Conservation (phyloP, 2,113 vertebrate species). For the Leiothrix lutea region DNA sequence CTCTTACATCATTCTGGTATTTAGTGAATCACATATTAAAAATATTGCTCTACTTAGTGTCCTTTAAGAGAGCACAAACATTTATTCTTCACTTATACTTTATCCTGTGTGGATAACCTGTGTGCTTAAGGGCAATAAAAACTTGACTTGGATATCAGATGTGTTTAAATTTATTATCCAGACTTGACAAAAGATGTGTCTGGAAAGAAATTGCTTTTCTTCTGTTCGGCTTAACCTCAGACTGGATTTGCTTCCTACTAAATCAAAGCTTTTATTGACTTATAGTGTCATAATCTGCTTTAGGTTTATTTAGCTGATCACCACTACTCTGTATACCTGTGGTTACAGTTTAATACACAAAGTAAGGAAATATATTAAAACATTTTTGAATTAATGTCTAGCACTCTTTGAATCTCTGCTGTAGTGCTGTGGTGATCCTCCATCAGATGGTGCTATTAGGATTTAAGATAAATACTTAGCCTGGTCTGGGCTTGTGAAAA, state of each 20-base stretch:
- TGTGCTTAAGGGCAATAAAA: not conserved
- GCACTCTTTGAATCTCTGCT: not conserved
- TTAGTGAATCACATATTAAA: not conserved
- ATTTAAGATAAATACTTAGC: conserved; percentile 4
- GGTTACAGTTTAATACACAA: not conserved
- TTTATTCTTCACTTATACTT: not conserved
- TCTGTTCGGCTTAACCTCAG: not conserved
- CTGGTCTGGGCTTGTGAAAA: not conserved
- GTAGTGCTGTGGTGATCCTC: not conserved
- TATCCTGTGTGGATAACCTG: not conserved
- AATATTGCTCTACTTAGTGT: not conserved
- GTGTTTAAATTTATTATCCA: not conserved
- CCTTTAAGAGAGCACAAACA: not conserved
- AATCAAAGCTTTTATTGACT: not conserved
- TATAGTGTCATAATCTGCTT: not conserved
- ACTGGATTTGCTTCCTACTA: not conserved
- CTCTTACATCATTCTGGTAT: not conserved
- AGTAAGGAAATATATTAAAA: not conserved
- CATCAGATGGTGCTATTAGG: conserved; percentile 59
- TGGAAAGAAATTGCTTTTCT: not conserved
- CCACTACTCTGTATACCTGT: not conserved
- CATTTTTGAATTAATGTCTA: not conserved
- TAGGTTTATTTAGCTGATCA: not conserved
- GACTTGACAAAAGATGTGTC: not conserved
- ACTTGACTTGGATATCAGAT: not conserved